Base-by-base conservation (phyloP, 2,888 invertebrate species). In the Tolmerus cingulatus region DNA sequence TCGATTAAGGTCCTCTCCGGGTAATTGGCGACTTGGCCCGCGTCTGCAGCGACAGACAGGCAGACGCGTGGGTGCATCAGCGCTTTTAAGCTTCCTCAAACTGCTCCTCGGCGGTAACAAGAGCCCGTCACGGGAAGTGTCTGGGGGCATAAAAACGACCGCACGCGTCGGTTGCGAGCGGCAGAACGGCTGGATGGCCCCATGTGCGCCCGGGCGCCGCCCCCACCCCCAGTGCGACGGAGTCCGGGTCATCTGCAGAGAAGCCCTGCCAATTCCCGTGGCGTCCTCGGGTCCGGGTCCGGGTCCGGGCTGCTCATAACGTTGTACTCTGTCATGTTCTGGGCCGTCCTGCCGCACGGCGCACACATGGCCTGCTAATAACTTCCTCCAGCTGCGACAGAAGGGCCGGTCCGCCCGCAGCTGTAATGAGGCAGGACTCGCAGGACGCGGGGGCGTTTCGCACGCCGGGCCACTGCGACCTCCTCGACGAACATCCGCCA, bases 331-430 rank as follows among this genome's bases (percentile, higher is more conserved):
- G 82, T 66, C 66, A 84, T 84, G 82, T 66, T 66, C 37, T 23
- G 34, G 40, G 40, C 57, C 34, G 82, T 82, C 82, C 46, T 16
- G 66, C 37, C 57, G 66, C 82, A 66, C 82, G 66, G 19, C 57
- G 66, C 82, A 66, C 82, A 84, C 66, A 84, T 84, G 82, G 82
- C 40, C 82, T 37, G 82, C 82, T 84, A 84, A 84, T 84, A 84
- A 84, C 82, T 84, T 66, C 82, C 43, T 84, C 66, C 66, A 66
- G 27, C 57, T 66, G 57, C 40, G 82, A 66, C 82, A 84, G 82
- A 0, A 84, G 79, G 79, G 79, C 27, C 14, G 51, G 27, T 34
- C 30, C 51, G 79, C n/a, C 7, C 82, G 34, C 66, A 84, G 66
- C 66, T 37, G 82, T 66, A 84, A 84, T 84, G 66, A 43, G 82